Base-by-base conservation (phyloP, 2,113 vertebrate genomes). In the Macheiramphus alcinus region DNA sequence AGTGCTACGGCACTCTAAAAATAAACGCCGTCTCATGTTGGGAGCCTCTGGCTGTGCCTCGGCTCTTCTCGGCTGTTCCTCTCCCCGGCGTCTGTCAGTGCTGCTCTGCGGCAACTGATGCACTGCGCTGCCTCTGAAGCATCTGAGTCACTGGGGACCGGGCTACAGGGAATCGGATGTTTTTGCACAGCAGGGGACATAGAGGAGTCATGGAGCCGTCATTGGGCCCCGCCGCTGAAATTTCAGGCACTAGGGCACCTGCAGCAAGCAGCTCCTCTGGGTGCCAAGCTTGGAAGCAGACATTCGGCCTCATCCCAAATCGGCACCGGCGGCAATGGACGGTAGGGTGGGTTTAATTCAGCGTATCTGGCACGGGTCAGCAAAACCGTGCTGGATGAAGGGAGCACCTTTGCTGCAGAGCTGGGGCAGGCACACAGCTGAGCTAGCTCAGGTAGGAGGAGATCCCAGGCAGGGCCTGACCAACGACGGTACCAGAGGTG, bases 301-400 rank as follows among this genome's bases (percentile, higher is more conserved):
- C 59, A 16, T 74, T 58, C 47, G 80, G 66, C 26, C 32, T 92
- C 34, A 23, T 5, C 59, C 58, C 48, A 78, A 31, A 38, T 16
- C 3, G 0, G 6, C 52, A 36, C 8, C 9, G 2, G 55, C 0
- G 0, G 25, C 38, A 34, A 12, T 6, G 59, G 27, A 6, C 1
- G 3, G 15, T 9, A 11, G 63, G 1, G 63, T 15, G n/a, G 21
- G 32, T 36, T 92, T 55, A 29, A 9, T 14, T 20, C 62, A 48
- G 6, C 1, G 0, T 43, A 20, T 36, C 43, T 61, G 62, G 53
- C 36, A 29, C 6, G 15, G 40, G 26, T 31, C 0, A 0, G 74
- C 27, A 58, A 20, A 63, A 13, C n/a, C 0, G 3, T 15, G 43
- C 73, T 48, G 80, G 22, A 4, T 5, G n/a, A 11, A 40, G 45